Base-by-base conservation (phyloP, 2,797 vertebrate genomes). In the Miichthys miiuy region DNA sequence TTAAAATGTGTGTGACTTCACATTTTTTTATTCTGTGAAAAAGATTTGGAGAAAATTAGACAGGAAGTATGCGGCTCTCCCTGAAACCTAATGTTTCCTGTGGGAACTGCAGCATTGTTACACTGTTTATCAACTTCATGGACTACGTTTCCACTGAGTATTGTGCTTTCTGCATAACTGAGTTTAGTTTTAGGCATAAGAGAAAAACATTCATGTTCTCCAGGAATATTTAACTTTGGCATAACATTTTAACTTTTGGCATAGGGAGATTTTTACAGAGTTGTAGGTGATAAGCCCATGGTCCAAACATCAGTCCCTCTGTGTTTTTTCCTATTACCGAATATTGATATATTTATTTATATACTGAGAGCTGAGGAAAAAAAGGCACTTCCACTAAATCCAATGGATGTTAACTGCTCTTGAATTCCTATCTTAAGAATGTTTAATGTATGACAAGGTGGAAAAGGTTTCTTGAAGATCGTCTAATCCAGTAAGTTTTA, bases 1-100 rank as follows among this genome's bases (percentile, higher is more conserved):
- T 93, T 93, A 88, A 92, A 91, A 89, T 87, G 65, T 91, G 80
- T 84, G 77, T 87, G 83, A 83, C 76, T 84, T 82, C 74, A 68
- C 41, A 51, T 83, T 81, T 56, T 79, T 78, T 76, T 84, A 75
- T 63, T 46, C 55, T 86, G 66, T 82, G 64, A 84, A 88, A 90
- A 85, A 81, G 79, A 87, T 85, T 83, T 81, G 25, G 76, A 82
- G 83, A 91, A 90, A 87, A 88, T 88, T 77, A 87, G 71, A 21
- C 82, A 82, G 87, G 81, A 91, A 91, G 86, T 83, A 58, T 85
- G 79, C 44, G 70, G 81, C 87, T 91, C 90, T 91, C 68, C 81
- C 89, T 80, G 72, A 88, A 91, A 84, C 77, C 58, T 80, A 72
- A 90, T 86, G 81, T 89, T 82, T 85, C 85, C 86, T 75, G 30